phyloP scores from a whole-genome alignment of 2,797 vertebrate genomes.

The Gobio occitaniae region DNA sequence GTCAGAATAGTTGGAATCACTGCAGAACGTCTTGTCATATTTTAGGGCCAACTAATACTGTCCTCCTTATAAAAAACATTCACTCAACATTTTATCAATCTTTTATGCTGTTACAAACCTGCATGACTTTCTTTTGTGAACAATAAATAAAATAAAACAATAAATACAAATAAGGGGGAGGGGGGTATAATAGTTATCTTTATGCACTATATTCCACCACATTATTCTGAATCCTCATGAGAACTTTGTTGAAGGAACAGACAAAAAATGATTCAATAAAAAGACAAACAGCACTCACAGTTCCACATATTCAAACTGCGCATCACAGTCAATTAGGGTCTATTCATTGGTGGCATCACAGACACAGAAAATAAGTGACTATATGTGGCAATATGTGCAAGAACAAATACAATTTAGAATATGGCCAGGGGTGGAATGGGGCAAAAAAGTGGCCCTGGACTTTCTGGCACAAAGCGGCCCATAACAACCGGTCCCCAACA shows the following conservation, averaged over 20 bases:
- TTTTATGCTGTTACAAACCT: not conserved
- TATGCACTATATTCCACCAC: not conserved
- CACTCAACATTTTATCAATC: not conserved
- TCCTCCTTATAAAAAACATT: not conserved
- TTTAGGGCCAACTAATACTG: not conserved
- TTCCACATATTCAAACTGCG: not conserved
- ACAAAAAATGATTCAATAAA: not conserved
- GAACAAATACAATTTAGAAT: not conserved
- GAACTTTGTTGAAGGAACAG: not conserved
- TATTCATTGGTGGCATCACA: not conserved
- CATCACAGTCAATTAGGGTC: not conserved
- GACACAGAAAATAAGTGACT: not conserved
- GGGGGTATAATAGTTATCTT: not conserved
- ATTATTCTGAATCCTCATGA: not conserved
- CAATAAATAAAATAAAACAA: not conserved
- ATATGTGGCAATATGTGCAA: not conserved
- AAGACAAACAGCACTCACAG: not conserved
- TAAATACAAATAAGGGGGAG: not conserved
- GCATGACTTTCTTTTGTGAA: not conserved
- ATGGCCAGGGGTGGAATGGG: too few species aligned
- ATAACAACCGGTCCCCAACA: too few species aligned
- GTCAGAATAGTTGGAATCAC: constrained; percentile 3
- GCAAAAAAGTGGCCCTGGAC: too few species aligned
- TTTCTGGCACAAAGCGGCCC: too few species aligned
- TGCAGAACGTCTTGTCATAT: not conserved